A percentile compares a stretch with the other conserved stretches of the same genome.
These are phyloP conservation scores for Balearica regulorum DNA, from an alignment of 2,797 vertebrate species.

Conservation along the genomic window DNA sequence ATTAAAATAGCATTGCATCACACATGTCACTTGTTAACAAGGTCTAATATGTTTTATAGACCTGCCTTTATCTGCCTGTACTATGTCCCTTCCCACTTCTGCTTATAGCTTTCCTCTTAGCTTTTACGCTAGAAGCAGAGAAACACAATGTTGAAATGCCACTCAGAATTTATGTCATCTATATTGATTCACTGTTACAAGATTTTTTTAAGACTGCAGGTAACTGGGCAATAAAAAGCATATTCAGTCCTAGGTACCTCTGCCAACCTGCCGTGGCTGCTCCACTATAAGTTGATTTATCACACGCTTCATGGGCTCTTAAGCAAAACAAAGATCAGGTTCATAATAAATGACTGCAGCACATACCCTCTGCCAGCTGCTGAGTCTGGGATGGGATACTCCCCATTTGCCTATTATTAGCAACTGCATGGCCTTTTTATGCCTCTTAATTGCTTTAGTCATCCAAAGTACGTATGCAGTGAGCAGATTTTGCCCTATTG, in stretches of 20 bases:
- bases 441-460: background rate
- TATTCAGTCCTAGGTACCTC: background rate
- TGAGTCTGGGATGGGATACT: background rate
- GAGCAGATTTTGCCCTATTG: background rate
- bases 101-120: background rate
- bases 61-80: background rate
- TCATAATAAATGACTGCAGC: background rate
- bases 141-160: background rate
- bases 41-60: background rate
- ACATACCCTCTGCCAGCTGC: background rate
- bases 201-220: background rate
- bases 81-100: background rate
- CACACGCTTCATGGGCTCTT: background rate
- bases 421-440: background rate
- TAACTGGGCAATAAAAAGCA: background rate
- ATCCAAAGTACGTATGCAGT: background rate
- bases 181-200: background rate
- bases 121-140: background rate
- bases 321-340: background rate
- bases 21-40: background rate
- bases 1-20: background rate
- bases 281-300: background rate
- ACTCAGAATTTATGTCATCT: background rate
- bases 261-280: background rate
- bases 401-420: background rate